Evolutionary conservation across 2,113 vertebrate species (phyloP), one percentile per base, ranked within the genome.

Genomic region (Craseonycteris thonglongyai): DNA sequence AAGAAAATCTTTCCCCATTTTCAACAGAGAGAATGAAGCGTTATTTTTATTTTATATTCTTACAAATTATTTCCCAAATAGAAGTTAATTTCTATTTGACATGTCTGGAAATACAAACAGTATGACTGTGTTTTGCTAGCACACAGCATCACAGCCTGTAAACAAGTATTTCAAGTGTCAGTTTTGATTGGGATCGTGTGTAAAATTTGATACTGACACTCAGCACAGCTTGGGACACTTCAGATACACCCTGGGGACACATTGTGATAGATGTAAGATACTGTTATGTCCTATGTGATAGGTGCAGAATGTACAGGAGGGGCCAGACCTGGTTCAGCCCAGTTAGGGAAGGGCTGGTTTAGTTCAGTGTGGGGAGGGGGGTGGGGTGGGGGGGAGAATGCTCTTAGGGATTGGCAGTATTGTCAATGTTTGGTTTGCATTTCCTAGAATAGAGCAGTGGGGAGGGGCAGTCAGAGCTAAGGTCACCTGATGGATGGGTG

Each of bases 121-220:
- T n/a, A n/a, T n/a, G 56, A 33, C 4, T 59, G 56, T 28, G 51
- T 40, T 19, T 59, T 33, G 35, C 54, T 4, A 4, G 54, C 26
- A 80, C 38, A 13, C 35, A 35, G 0, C 28, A 35, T 28, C 75
- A 30, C 76, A 59, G 38, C 30, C 45, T 49, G 59, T 58, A 35
- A 18, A 49, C 59, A 16, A 49, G n/a, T 30, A 1, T 16, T 24
- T 47, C 21, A 35, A 2, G 13, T 6, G 0, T 33, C 8, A 3
- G 30, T 10, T 26, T 5, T 6, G 59, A 11, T 12, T 6, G 42
- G 22, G 33, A 16, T 42, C 2, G 33, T 16, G 42, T 18, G 61
- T n/a, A n/a, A 33, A 30, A 28, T 3, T 33, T 11, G 42, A 24
- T 4, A 2, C 7, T 26, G 30, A 61, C 59, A 68, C 19, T 5